A percentile compares a stretch with the other conserved stretches of the same genome.
These are phyloP conservation scores for Petromus typicus DNA, from an alignment of 2,113 vertebrate species.

Conservation along the genomic window DNA sequence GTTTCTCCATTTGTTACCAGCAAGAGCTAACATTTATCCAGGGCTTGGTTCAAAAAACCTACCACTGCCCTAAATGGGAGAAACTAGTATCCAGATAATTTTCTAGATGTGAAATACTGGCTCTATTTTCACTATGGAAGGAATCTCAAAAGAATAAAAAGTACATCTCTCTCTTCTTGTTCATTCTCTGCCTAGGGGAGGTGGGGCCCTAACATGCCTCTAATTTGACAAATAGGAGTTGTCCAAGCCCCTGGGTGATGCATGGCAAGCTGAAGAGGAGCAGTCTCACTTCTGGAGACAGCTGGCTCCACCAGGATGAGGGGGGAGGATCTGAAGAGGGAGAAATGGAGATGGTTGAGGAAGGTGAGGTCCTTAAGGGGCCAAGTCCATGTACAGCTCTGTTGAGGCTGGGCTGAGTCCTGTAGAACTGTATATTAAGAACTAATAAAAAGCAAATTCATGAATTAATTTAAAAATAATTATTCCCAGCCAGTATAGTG, in stretches of 20 bases:
- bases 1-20: background rate
- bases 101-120: background rate
- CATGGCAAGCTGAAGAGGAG: background rate
- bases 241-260: background rate
- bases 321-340: background rate
- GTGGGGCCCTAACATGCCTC: background rate
- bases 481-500: background rate
- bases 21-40: background rate
- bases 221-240: background rate
- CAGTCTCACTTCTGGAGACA: background rate
- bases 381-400: background rate
- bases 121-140: background rate
- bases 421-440: background rate
- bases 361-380: background rate
- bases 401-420: background rate
- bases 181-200: background rate
- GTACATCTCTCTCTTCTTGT: background rate
- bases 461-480: background rate
- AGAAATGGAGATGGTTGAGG: accelerated
- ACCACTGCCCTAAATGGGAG: background rate
- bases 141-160: background rate
- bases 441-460: background rate
- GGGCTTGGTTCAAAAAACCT: background rate
- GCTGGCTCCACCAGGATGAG: too few relatives aligned
- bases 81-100: background rate